Evolutionary conservation across 2,888 invertebrate genomes (phyloP), one percentile per base, ranked within the genome.

Genomic region (Pandemis cinnamomeana): DNA sequence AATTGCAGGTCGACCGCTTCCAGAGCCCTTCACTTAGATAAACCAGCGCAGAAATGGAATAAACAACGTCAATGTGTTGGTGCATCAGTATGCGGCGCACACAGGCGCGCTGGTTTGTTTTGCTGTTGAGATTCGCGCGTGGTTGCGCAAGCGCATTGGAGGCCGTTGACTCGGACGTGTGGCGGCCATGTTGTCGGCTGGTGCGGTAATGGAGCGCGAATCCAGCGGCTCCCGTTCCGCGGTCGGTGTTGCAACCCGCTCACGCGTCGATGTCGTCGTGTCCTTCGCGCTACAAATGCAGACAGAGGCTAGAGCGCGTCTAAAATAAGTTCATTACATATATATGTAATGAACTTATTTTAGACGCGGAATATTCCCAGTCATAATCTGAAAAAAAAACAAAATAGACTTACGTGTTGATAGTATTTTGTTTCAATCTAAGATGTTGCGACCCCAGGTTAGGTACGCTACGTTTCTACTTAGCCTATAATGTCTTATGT

Each of bases 121-220:
- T 91, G 93, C 91, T 85, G 91, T 91, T 87, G 91, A 94, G 94
- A 94, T 94, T 94, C 93, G 94, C 92, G 92, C 90, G 92, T 89
- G 91, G 85, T 93, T 93, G 93, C 93, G 94, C 93, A 93, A 93
- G 91, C 90, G 88, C 86, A 86, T 80, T 89, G 90, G 94, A 94
- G 94, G 94, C 93, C 94, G 84, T 93, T 94, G 94, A 93, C 94
- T 91, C 89, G 83, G 83, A 83, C 84, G 84, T 82, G 83, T 81
- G 87, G 88, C 88, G 83, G 91, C 89, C 91, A 89, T 89, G 83
- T 88, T 89, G 87, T 78, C 79, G 83, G 82, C n/a, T 66, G 61
- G 58, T 46, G 79, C 75, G 79, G 89, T 87, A 89, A 84, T 91
- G 83, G 89, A 90, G 89, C 92, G 93, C 91, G 87, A 91, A 92